Conservation (phyloP, 2,797 vertebrate species). For the Sebastes diploproa region DNA sequence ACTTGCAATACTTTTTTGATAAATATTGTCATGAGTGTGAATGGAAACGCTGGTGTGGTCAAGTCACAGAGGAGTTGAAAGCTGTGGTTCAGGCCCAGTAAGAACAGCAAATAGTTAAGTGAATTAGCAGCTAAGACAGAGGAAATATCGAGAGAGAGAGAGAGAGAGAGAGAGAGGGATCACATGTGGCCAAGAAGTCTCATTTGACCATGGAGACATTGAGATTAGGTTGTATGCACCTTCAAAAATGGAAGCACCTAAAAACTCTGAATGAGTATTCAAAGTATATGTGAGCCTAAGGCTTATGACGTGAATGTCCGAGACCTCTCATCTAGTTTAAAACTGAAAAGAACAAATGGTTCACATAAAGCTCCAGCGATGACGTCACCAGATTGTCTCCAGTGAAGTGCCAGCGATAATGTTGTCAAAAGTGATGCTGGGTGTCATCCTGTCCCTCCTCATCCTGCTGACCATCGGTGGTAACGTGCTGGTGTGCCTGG, state of each 20-base stretch:
- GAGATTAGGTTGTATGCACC: not conserved
- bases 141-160: not conserved
- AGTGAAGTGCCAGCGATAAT: slow-evolving; percentile 77
- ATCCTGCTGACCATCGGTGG: slow-evolving; percentile 90
- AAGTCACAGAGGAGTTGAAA: not conserved
- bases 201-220: not conserved
- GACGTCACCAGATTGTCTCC: slow-evolving; percentile 15
- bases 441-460: slow-evolving; percentile 79
- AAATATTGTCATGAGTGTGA: not conserved
- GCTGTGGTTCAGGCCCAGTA: not conserved
- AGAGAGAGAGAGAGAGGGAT: not conserved
- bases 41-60: not conserved
- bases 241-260: not conserved
- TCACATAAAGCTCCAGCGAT: slow-evolving; percentile 3
- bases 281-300: not conserved
- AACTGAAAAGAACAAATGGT: slow-evolving; percentile 11
- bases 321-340: not conserved
- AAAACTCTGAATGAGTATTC: not conserved
- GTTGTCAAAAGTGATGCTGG: slow-evolving; percentile 77
- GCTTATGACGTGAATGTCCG: not conserved
- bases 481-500: slow-evolving; percentile 94
- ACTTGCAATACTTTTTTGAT: not conserved
- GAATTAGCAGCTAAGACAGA: not conserved
- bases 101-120: not conserved
- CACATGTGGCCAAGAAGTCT: not conserved